Evolutionary conservation across 2,797 vertebrate species (phyloP), one percentile per base, ranked within the genome.

Genomic region (Lemur catta): DNA sequence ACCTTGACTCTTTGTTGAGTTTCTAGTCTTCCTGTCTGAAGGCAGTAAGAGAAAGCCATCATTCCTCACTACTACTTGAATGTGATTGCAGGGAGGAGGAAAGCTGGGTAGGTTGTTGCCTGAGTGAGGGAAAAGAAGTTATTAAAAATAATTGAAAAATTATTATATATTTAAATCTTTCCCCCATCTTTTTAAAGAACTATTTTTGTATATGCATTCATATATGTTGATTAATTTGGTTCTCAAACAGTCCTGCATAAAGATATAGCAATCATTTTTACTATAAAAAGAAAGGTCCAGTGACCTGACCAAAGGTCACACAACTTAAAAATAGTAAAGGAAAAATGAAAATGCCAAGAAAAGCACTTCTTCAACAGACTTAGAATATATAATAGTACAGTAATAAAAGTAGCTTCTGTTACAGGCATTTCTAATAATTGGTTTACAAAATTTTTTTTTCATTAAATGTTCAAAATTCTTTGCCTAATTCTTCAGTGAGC

Each of bases 291-390:
- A 75, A 84, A 75, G 28, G 12, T 22, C 33, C 50, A 84, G 1
- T 7, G 22, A 78, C 41, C 74, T 93, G 69, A 20, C 14, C 33
- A 35, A 81, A 91, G 43, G 2, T 89, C 46, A 86, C 6, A 12
- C 15, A 86, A 48, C 22, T 94, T 75, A 87, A 61, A 95, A 65
- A 50, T 24, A 61, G 63, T 17, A 87, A 81, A 76, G 17, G 13
- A 76, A 96, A 82, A 7, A 48, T 82, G 91, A 78, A 87, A 90
- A 92, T 89, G 84, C 26, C 22, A 75, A 30, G 76, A 5, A 91
- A 93, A 79, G 15, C 6, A 88, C 30, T 65, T 46, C 17, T 76
- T 87, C 67, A 89, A 52, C 35, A 93, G 95, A 89, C 4, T 86
- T 71, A 87, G 57, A 84, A 57, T 84, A n/a, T 38, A n/a, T 48